Conservation (phyloP, 2,888 invertebrate genomes). For the Timema podura region DNA sequence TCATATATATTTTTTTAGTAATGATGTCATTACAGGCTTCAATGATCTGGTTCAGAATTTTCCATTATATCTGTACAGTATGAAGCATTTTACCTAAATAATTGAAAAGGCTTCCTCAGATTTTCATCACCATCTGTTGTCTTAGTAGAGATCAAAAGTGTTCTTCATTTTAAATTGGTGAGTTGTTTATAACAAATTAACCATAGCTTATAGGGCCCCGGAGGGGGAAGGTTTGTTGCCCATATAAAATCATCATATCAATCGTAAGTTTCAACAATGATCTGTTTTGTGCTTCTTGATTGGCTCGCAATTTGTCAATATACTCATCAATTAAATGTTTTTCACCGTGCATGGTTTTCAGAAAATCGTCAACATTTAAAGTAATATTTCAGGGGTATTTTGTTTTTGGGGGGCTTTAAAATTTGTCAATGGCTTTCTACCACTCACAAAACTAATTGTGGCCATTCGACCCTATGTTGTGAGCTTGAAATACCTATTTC, state of each 20-base stretch:
- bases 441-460: background rate
- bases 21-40: constrained; percentile 2
- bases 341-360: background rate
- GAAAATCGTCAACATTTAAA: background rate
- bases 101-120: background rate
- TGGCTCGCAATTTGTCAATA: background rate
- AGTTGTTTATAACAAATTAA: background rate
- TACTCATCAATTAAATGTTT: background rate
- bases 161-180: constrained; percentile 1
- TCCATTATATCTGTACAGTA: background rate
- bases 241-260: background rate
- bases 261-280: background rate
- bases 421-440: background rate
- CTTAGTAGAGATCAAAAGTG: background rate
- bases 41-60: background rate
- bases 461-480: background rate
- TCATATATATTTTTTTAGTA: background rate
- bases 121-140: background rate
- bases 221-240: background rate
- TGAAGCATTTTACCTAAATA: background rate
- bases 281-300: background rate
- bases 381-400: background rate
- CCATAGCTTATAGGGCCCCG: background rate
- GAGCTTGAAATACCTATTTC: background rate
- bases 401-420: background rate